These are phyloP conservation scores for Drosophila anceps DNA, from an alignment of 2,888 invertebrate genomes.

Conservation along the genomic window DNA sequence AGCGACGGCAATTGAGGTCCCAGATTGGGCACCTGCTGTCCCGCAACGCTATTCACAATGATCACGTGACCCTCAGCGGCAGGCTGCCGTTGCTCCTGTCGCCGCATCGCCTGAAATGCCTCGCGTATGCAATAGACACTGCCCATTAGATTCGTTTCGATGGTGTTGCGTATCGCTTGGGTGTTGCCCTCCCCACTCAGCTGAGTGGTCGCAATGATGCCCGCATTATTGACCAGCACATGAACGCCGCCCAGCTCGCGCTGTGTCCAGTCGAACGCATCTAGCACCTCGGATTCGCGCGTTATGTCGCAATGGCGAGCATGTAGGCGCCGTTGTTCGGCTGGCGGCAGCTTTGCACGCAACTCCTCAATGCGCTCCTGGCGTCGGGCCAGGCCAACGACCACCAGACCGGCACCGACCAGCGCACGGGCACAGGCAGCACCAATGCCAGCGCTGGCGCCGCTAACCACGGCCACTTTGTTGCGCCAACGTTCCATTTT, in stretches of 20 bases:
- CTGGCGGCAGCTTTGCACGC: constrained; percentile 57
- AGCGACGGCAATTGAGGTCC: constrained; percentile 82
- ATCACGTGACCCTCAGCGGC: constrained; percentile 86
- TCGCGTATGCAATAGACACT: constrained; percentile 86
- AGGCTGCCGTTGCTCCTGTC: constrained; percentile 36
- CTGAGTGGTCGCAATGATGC: constrained; percentile 83
- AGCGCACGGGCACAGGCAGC: constrained; percentile 86
- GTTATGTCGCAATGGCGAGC: constrained; percentile 85
- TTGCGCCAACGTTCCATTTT: constrained; percentile 88
- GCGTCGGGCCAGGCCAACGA: constrained; percentile 87
- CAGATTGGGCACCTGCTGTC: constrained; percentile 83
- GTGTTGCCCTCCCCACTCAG: constrained; percentile 69
- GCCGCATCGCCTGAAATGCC: constrained; percentile 86
- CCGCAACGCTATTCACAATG: constrained; percentile 85
- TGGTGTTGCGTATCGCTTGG: constrained; percentile 79
- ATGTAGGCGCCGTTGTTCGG: constrained; percentile 68
- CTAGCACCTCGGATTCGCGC: constrained; percentile 86
- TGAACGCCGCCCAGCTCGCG: constrained; percentile 87
- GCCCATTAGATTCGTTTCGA: constrained; percentile 86
- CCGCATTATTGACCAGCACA: constrained; percentile 88
- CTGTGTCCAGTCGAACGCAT: constrained; percentile 86
- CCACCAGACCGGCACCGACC: constrained; percentile 86
- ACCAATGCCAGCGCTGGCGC: constrained; percentile 88
- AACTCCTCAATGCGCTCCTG: constrained; percentile 83
- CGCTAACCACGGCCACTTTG: constrained; percentile 88